These are phyloP conservation scores for Sinocyclocheilus maitianheensis DNA, from an alignment of 2,113 vertebrate species.

Conservation along the genomic window DNA sequence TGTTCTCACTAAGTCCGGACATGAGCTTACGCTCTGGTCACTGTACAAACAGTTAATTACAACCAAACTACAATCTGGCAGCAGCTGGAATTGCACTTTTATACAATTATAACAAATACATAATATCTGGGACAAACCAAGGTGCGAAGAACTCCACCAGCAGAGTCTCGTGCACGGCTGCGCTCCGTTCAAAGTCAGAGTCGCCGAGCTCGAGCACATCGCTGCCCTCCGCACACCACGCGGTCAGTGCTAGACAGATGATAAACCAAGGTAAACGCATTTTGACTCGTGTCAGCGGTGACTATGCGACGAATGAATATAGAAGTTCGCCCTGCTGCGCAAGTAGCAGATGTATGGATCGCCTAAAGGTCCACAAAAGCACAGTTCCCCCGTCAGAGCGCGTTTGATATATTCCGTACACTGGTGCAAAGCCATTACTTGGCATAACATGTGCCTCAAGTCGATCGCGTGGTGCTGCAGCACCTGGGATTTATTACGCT, in stretches of 20 bases:
- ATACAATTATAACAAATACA: background rate
- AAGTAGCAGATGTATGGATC: background rate
- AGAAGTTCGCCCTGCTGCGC: background rate
- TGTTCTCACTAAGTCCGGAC: background rate
- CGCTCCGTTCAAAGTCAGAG: conserved; percentile 71
- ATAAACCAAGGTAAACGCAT: conserved; percentile 1
- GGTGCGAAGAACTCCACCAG: conserved; percentile 78
- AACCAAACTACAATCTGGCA: background rate
- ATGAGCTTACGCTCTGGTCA: background rate
- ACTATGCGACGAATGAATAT: background rate
- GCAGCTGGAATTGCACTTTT: background rate
- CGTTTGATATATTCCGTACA: conserved; percentile 20
- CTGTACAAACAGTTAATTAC: background rate
- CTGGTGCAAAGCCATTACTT: background rate
- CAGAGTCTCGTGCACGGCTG: conserved; percentile 71
- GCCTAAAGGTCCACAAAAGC: background rate
- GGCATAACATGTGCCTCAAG: background rate
- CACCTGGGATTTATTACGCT: background rate
- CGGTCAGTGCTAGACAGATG: background rate
- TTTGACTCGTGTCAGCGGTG: background rate
- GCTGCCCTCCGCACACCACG: conserved; percentile 44
- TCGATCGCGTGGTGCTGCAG: background rate
- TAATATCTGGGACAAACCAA: conserved; percentile 61
- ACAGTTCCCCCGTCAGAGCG: background rate
- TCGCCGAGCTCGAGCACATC: conserved; percentile 73